Conservation (phyloP, 2,113 vertebrate genomes). For the Tinamus guttatus region DNA sequence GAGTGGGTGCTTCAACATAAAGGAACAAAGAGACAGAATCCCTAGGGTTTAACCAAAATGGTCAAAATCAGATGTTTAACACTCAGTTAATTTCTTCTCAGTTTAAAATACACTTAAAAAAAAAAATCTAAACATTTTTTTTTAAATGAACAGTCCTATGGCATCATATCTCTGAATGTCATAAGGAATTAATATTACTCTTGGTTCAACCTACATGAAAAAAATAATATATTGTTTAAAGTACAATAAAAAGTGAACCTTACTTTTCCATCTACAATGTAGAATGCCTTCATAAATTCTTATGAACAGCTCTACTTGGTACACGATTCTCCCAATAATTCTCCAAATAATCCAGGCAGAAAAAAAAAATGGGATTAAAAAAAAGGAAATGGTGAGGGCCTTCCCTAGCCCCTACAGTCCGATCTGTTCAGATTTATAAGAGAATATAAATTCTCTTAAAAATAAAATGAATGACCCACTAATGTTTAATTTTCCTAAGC, state of each 20-base stretch:
- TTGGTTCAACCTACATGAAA: neutral
- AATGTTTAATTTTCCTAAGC: neutral
- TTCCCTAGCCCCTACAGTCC: neutral
- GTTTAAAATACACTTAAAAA: too few species aligned
- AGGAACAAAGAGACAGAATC: neutral
- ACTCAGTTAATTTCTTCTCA: neutral
- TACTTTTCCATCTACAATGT: neutral
- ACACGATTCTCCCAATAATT: neutral
- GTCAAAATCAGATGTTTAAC: conserved; percentile 30
- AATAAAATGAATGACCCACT: neutral
- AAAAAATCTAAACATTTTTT: neutral
- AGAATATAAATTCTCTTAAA: neutral
- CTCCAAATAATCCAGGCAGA: neutral
- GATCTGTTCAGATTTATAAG: neutral
- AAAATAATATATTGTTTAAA: neutral
- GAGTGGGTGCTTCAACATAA: conserved; percentile 32
- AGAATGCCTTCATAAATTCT: neutral
- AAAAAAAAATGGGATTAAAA: neutral
- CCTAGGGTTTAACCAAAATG: neutral
- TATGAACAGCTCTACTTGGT: neutral
- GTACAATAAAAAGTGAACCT: neutral
- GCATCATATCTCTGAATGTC: neutral
- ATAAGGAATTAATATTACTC: neutral
- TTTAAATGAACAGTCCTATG: neutral
- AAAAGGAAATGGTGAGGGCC: neutral